Evolutionary conservation across 2,888 invertebrate species (phyloP), one percentile per base, ranked within the genome.

Genomic region (Netelia fuscicornis): DNA sequence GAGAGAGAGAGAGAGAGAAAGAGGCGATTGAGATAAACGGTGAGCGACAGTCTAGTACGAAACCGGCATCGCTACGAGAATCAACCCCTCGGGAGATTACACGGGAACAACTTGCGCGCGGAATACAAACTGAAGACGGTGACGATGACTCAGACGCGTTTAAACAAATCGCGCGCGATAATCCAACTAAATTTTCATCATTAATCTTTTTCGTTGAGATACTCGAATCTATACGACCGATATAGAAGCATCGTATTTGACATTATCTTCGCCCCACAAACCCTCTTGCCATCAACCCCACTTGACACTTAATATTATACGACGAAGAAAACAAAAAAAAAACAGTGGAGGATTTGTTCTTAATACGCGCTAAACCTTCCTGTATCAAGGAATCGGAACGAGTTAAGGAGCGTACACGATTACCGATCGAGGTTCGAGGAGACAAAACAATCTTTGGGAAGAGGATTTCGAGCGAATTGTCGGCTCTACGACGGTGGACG

Each of bases 281-380:
- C 74, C 82, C 68, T 68, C 23, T 42, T 54, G 68, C 64, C 58
- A 37, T 37, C 37, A 37, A 6, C 37, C 37, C 37, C 37, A 37
- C 72, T 23, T 9, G 10, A 58, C 9, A 44, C 5, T 13, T 52
- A 52, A 67, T 64, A 44, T 72, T 60, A 48, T 72, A 13, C 68
- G 54, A 77, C 70, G 72, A 70, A 37, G 65, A 20, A 20, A 20
- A 20, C 20, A 20, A 17, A 30, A 70, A 54, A 11, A 54, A 60
- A 67, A 48, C 52, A 85, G 85, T 85, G 85, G 82, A 82, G 82
- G 78, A 82, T 85, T 82, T 72, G 75, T 85, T 81, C 81, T 17
- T 82, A 85, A 85, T 85, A 60, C 82, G 85, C 81, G 85, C 79
- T 72, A 82, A 85, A 82, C 68, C 79, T 85, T 82, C 70, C 79